phyloP scores from a whole-genome alignment of 2,113 vertebrate species.

The Gambusia holbrooki region DNA sequence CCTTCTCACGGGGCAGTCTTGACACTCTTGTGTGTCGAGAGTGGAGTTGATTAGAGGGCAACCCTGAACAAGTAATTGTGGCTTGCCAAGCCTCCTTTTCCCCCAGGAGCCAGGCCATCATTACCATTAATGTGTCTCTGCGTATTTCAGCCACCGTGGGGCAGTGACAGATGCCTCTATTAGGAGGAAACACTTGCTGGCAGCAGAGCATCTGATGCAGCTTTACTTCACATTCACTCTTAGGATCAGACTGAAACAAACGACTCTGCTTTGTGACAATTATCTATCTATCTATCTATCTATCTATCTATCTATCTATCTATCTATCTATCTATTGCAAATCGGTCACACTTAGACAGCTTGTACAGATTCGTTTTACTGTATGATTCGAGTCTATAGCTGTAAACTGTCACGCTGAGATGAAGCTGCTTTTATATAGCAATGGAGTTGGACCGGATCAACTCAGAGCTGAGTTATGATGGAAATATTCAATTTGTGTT shows the following conservation, averaged over 20 bases:
- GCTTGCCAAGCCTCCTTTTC: slow-evolving; percentile 58
- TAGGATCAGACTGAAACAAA: slow-evolving; percentile 1
- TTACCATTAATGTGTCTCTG: slow-evolving; percentile 70
- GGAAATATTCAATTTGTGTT: too few species aligned
- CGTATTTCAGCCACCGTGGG: slow-evolving; percentile 43
- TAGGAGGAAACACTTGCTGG: slow-evolving; percentile 35
- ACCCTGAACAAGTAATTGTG: slow-evolving; percentile 63
- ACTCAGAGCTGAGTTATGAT: too few species aligned
- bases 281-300: too few species aligned
- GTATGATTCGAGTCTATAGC: too few species aligned
- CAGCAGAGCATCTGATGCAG: slow-evolving; percentile 10
- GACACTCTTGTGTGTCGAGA: slow-evolving; percentile 60
- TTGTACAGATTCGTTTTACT: too few species aligned
- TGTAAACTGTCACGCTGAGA: too few species aligned
- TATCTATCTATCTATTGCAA: too few species aligned
- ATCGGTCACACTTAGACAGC: too few species aligned
- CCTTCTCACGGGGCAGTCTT: slow-evolving; percentile 39
- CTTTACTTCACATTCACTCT: background rate
- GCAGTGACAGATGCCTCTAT: slow-evolving; percentile 61
- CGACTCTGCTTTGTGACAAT: background rate
- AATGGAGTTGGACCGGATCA: too few species aligned
- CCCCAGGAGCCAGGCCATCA: slow-evolving; percentile 48
- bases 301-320: too few species aligned
- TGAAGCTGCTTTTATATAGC: too few species aligned
- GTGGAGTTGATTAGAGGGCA: slow-evolving; percentile 68